Conservation (phyloP, 2,888 invertebrate genomes). For the Limnephilus marmoratus region DNA sequence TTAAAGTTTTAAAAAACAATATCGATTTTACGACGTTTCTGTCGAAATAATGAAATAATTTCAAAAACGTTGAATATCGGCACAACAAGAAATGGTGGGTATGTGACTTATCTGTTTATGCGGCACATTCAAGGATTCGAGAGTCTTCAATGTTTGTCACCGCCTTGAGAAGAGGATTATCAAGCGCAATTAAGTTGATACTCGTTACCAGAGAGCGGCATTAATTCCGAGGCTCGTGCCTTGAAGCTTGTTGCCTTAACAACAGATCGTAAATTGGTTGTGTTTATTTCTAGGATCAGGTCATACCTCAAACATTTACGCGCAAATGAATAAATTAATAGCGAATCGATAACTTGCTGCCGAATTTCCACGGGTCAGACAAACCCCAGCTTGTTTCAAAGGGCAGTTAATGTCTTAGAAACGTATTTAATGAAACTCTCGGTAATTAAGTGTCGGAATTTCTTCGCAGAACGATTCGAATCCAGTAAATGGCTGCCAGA, state of each 20-base stretch:
- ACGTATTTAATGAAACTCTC: conserved; percentile 25
- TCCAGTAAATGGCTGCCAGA: conserved; percentile 23
- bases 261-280: neutral
- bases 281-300: conserved; percentile 11
- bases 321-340: conserved; percentile 34
- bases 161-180: neutral
- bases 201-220: neutral
- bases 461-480: conserved; percentile 39
- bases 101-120: neutral
- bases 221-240: neutral
- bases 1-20: too few species aligned
- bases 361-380: neutral
- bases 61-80: neutral
- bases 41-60: neutral
- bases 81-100: neutral
- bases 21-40: too few species aligned
- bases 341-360: neutral
- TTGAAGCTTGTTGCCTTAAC: conserved; percentile 29
- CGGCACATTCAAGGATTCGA: neutral
- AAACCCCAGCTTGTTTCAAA: neutral
- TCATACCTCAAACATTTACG: conserved; percentile 39
- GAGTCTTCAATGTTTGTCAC: neutral
- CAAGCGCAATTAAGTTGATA: conserved; percentile 13
- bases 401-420: conserved; percentile 32
- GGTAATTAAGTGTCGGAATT: conserved; percentile 39